These are phyloP conservation scores for Diaperis boleti DNA, from an alignment of 2,888 invertebrate genomes.

Conservation along the genomic window DNA sequence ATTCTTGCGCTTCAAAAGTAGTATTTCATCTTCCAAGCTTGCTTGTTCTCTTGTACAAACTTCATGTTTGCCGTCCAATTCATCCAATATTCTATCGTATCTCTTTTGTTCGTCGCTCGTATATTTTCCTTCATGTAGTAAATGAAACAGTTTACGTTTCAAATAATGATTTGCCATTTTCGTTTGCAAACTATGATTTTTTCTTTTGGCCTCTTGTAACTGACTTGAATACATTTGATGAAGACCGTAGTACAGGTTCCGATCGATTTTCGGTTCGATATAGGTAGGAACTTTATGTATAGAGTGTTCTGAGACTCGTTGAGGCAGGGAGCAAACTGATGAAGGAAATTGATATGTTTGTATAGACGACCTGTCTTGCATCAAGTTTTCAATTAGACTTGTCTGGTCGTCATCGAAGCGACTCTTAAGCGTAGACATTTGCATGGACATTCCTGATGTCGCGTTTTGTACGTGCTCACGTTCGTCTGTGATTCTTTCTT, in stretches of 20 bases:
- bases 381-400: too few species aligned
- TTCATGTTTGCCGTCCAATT: not conserved
- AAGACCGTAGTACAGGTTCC: not conserved
- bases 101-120: not conserved
- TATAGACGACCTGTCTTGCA: too few species aligned
- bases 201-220: not conserved
- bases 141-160: not conserved
- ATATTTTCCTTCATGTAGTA: not conserved
- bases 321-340: too few species aligned
- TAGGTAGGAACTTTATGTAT: too few species aligned
- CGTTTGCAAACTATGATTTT: not conserved
- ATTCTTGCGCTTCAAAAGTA: not conserved
- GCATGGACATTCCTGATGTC: too few species aligned
- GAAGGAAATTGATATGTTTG: too few species aligned
- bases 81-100: not conserved
- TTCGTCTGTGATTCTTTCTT: too few species aligned
- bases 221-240: not conserved
- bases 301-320: too few species aligned
- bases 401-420: too few species aligned
- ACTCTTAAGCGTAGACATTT: too few species aligned
- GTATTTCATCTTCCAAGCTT: not conserved
- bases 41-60: not conserved
- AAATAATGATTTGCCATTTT: not conserved
- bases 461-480: too few species aligned
- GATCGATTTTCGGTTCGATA: not conserved